Conservation (phyloP, 2,888 invertebrate genomes). For the Thumatha senex region DNA sequence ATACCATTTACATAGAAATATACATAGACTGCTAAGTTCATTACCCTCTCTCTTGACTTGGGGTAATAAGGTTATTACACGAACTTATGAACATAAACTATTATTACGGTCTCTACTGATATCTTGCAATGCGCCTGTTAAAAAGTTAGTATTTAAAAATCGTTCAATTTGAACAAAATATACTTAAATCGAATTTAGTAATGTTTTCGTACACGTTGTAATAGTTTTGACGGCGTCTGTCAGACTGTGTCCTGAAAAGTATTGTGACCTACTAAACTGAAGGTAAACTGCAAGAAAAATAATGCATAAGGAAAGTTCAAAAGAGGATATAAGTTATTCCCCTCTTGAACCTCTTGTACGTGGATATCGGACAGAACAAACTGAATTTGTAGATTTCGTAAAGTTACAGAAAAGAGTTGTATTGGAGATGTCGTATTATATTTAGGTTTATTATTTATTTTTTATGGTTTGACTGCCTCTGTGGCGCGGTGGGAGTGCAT, state of each 20-base stretch:
- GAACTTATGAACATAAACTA: too few relatives aligned
- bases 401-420: too few relatives aligned
- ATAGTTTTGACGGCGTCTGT: conserved; percentile 15
- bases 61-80: too few relatives aligned
- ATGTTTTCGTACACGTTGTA: background rate
- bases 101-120: background rate
- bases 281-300: conserved; percentile 19
- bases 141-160: background rate
- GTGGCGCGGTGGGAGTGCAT: too few relatives aligned
- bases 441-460: too few relatives aligned
- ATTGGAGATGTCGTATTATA: too few relatives aligned
- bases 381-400: conserved; percentile 1
- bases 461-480: too few relatives aligned
- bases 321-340: conserved; percentile 1
- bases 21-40: too few relatives aligned
- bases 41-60: too few relatives aligned
- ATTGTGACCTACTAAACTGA: conserved; percentile 27
- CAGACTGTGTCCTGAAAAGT: conserved; percentile 23
- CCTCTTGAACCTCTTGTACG: too few relatives aligned
- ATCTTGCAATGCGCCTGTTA: background rate
- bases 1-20: too few relatives aligned
- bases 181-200: background rate
- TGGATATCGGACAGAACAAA: background rate
- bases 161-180: background rate
- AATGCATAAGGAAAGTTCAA: background rate